Conservation (phyloP, 2,888 invertebrate species). For the Aporophyla lueneburgensis region DNA sequence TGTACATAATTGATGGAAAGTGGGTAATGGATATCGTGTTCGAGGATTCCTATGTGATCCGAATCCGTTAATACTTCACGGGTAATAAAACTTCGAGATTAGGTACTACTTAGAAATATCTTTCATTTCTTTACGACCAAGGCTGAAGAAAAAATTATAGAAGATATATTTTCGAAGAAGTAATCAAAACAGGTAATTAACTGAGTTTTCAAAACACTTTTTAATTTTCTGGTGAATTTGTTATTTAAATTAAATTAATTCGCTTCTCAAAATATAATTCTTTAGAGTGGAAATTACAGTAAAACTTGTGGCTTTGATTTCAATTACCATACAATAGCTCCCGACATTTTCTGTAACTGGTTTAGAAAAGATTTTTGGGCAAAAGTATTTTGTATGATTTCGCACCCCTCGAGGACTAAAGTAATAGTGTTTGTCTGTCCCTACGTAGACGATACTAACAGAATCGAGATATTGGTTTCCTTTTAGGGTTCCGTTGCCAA, state of each 20-base stretch:
- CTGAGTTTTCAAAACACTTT: background rate
- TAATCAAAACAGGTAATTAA: slow-evolving; percentile 18
- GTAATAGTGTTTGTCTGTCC: slow-evolving; percentile 23
- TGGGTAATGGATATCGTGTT: slow-evolving; percentile 56
- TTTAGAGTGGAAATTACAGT: background rate
- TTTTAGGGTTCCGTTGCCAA: no score
- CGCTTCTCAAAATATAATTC: background rate
- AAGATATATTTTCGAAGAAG: slow-evolving; percentile 1
- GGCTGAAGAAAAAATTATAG: background rate
- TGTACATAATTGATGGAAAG: slow-evolving; percentile 59
- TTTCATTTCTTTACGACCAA: slow-evolving; percentile 11
- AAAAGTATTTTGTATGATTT: slow-evolving; percentile 24
- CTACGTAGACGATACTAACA: slow-evolving; percentile 17
- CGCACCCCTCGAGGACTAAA: slow-evolving; percentile 4
- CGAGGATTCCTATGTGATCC: slow-evolving; percentile 56
- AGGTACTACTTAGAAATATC: slow-evolving; percentile 34
- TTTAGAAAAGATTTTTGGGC: background rate
- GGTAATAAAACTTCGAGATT: slow-evolving; percentile 57
- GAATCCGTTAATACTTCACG: slow-evolving; percentile 59
- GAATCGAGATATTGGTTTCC: slow-evolving; percentile 25
- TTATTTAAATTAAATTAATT: background rate
- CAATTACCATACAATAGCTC: background rate
- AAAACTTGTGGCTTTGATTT: background rate
- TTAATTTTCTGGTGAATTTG: slow-evolving; percentile 8
- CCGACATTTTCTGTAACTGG: background rate